Base-by-base conservation (phyloP, 2,797 vertebrate genomes). In the Acridotheres tristis region DNA sequence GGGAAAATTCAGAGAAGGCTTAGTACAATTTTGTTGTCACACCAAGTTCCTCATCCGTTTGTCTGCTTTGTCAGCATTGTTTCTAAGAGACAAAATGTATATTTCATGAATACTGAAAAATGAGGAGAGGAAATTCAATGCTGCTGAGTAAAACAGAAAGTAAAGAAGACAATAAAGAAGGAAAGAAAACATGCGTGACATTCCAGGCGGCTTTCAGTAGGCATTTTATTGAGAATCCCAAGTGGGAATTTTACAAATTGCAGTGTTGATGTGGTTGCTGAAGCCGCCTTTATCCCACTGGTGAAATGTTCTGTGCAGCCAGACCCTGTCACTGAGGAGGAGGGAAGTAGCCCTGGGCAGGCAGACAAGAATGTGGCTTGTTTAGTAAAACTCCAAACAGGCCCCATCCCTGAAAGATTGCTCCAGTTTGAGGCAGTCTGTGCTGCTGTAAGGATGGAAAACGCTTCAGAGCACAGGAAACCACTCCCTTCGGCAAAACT, bases 381-480 rank as follows among this genome's bases (percentile, higher is more conserved):
- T 91, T 96, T 78, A 79, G 73, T 84, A 55, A 57, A 75, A 78
- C 87, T 88, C 23, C 59, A 29, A 84, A 69, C 51, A 55, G 38
- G 66, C 25, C 57, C 89, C 42, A 53, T 84, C 82, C 51, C 82
- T 76, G 51, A 73, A 78, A 88, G 79, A 42, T 58, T 78, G 51
- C 73, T 85, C 40, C 53, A 57, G 79, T 94, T 69, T 53, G 66
- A 89, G 89, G 62, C 85, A 84, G 68, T 88, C 89, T 73, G 75
- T 94, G 73, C 89, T 92, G 67, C 20, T 42, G 74, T 81, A 65
- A 63, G 48, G 58, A 63, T 77, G 76, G 85, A 89, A 94, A 87
- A 88, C 73, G 83, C 76, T 94, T 73, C 69, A 81, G 90, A 91
- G 83, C n/a, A 50, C 95, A 94, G 94, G 90, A 96, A 93, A 74